phyloP scores from a whole-genome alignment of 1,140 invertebrate genomes.

The Calliphora vicina region DNA sequence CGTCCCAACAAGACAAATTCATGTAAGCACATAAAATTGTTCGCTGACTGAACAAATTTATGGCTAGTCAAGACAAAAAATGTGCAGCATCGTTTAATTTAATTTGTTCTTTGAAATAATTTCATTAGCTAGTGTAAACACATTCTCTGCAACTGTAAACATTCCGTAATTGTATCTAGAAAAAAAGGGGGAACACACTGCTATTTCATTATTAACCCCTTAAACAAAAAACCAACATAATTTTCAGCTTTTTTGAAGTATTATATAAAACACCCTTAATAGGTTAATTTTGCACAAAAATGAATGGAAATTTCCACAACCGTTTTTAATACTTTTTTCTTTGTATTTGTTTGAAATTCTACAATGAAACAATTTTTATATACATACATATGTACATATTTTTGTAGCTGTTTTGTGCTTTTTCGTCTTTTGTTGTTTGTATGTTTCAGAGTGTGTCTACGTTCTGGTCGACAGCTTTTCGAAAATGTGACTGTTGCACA shows the following conservation, averaged over 20 bases:
- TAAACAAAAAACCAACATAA: neutral
- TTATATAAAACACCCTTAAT: slow-evolving; percentile 9
- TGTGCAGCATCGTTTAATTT: too few species aligned
- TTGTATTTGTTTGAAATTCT: neutral
- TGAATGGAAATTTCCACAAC: neutral
- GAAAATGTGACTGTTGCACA: neutral
- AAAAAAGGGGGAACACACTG: neutral
- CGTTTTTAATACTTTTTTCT: neutral
- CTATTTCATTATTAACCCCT: neutral
- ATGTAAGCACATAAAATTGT: too few species aligned
- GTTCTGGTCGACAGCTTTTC: neutral
- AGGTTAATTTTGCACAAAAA: neutral
- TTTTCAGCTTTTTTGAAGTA: neutral
- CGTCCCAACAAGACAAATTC: too few species aligned
- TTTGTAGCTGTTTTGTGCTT: neutral
- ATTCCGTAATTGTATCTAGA: neutral
- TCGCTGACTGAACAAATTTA: too few species aligned
- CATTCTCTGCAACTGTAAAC: neutral
- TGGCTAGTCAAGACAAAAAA: too few species aligned
- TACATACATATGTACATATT: neutral
- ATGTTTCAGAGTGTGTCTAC: neutral
- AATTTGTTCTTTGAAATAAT: too few species aligned
- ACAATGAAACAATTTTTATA: neutral
- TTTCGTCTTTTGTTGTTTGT: too few species aligned
- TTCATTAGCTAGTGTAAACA: neutral